Base-by-base conservation (phyloP, 37 sponge, comb jelly and placozoan species). In the Axinella damicornis region DNA sequence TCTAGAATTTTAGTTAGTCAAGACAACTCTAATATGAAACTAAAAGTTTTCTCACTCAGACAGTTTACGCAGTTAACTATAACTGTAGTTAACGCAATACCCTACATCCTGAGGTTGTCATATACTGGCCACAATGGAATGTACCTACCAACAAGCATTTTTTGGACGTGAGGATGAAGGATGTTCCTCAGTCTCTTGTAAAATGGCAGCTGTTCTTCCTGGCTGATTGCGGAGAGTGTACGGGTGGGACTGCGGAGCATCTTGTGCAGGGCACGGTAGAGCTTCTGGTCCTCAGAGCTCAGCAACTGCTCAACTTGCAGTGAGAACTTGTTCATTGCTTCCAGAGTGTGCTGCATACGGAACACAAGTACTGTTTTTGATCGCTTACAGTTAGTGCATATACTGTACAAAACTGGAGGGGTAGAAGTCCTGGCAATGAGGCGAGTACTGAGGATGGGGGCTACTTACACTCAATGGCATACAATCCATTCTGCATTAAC, bases 131-230 rank as follows among this genome's bases (percentile, higher is more conserved):
- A n/a, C n/a, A n/a, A n/a, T n/a, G n/a, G n/a, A n/a, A n/a, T n/a
- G n/a, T n/a, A 65, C 79, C 30, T 25, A 84, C 85, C 85, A 0
- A 84, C 76, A 65, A 84, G 65, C 85, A 84, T 74, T 33, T 54
- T 74, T 35, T 84, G 85, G 9, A 84, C 35, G 27, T 53, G 65
- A 9, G 75, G 66, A 0, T 74, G 77, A 66, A 81, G 53, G 12
- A 81, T 19, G 33, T 18, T 55, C 30, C 57, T 69, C 18, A 81
- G 82, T 1, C 39, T 24, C 24, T 81, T 28, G 16, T 55, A 61
- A n/a, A 71, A 69, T 0, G 72, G 17, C 60, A 30, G 24, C 12
- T 20, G 31, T 19, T 24, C 30, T 0, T 17, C 31, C 4, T 66
- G 31, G 5, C 55, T 41, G 30, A 32, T 46, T 14, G 31, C 41